These are phyloP conservation scores for Drosophila nikananu DNA, from an alignment of 1,140 invertebrate genomes.

Conservation along the genomic window DNA sequence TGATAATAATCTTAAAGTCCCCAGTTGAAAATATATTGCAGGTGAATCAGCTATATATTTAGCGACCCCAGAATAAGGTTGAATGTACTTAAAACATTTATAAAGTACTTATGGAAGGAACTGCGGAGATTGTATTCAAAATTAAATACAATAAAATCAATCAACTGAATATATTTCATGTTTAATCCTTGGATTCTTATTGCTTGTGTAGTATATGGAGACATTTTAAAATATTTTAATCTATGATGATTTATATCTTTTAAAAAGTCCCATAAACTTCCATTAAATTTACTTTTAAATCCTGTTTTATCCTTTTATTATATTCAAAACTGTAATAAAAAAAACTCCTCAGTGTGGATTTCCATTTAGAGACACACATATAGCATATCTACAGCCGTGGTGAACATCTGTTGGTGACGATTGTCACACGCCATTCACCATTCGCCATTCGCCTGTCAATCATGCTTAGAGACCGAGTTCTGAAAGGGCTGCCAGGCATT, in stretches of 20 bases:
- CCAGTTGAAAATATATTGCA: not conserved
- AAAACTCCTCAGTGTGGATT: conserved; percentile 5
- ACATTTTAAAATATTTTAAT: too few species aligned
- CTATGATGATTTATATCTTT: too few species aligned
- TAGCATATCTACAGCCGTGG: conserved; percentile 9
- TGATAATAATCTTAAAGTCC: conserved; percentile 11
- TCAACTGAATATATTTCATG: not conserved
- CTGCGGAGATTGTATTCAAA: not conserved
- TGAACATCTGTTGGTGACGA: conserved; percentile 39
- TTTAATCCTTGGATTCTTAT: not conserved
- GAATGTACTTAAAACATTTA: not conserved
- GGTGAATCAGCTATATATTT: conserved; percentile 13
- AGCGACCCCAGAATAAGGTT: not conserved
- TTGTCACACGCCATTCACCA: conserved; percentile 57
- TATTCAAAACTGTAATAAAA: not conserved
- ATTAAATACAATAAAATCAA: not conserved
- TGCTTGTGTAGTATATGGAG: not conserved
- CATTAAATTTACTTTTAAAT: too few species aligned
- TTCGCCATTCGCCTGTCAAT: conserved; percentile 65
- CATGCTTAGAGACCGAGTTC: conserved; percentile 58
- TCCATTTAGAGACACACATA: conserved; percentile 21
- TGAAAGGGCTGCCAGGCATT: conserved; percentile 22
- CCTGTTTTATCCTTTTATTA: not conserved
- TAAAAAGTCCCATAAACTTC: too few species aligned
- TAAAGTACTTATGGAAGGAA: not conserved